phyloP scores from a whole-genome alignment of 2,797 vertebrate species.

The Xyrichtys novacula region DNA sequence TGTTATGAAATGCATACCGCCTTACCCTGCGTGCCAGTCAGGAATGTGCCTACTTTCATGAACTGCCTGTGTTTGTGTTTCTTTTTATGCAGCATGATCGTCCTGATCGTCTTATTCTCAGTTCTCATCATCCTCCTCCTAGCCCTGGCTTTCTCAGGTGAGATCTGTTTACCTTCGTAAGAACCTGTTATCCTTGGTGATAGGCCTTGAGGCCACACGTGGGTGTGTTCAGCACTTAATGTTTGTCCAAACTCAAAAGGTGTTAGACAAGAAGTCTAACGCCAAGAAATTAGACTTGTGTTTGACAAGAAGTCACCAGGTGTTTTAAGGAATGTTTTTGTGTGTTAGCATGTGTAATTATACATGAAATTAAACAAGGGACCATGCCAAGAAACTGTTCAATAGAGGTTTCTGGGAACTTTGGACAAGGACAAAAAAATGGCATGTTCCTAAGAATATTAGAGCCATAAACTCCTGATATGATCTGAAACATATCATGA shows the following conservation, averaged over 20 bases:
- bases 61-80: slow-evolving; percentile 15
- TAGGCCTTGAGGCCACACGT: neutral
- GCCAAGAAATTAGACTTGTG: no score
- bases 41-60: neutral
- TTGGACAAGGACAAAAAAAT: no score
- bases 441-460: no score
- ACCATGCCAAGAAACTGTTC: no score
- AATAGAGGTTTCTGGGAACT: neutral
- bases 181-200: neutral
- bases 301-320: accelerated
- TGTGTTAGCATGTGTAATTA: neutral
- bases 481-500: no score
- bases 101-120: slow-evolving; percentile 72
- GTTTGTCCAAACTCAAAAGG: slow-evolving; percentile 17
- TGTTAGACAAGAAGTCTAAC: no score
- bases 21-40: no score
- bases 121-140: slow-evolving; percentile 77
- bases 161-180: slow-evolving; percentile 30
- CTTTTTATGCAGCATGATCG: slow-evolving; percentile 73
- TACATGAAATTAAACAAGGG: neutral
- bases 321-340: neutral
- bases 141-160: slow-evolving; percentile 74
- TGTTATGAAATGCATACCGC: no score
- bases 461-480: no score
- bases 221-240: slow-evolving; percentile 33